These are phyloP conservation scores for Simalia tracyae DNA, from an alignment of 2,797 vertebrate species.

Conservation along the genomic window DNA sequence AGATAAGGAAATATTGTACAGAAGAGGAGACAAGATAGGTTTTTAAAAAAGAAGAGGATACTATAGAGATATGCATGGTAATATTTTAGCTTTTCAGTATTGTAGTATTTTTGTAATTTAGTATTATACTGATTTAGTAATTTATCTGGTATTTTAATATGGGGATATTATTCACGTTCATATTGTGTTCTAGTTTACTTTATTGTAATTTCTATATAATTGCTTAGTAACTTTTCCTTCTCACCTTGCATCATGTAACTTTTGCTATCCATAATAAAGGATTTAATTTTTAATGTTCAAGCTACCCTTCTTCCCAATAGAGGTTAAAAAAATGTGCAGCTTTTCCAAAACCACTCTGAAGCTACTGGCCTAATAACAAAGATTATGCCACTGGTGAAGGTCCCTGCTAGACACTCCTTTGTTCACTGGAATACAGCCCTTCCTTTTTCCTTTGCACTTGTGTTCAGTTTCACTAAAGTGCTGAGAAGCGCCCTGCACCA, in stretches of 20 bases:
- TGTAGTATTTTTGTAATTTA: background rate
- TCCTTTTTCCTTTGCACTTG: background rate
- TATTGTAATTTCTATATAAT: background rate
- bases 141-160: background rate
- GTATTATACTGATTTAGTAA: background rate
- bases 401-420: background rate
- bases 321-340: background rate
- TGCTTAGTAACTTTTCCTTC: background rate
- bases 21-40: background rate
- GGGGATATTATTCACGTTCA: background rate
- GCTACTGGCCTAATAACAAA: background rate
- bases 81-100: background rate
- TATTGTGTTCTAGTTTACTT: background rate
- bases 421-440: background rate
- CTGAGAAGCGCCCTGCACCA: too few species aligned
- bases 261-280: background rate
- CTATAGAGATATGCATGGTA: background rate
- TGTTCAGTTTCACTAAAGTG: background rate
- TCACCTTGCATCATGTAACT: background rate
- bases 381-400: background rate
- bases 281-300: background rate
- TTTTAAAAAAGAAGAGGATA: background rate
- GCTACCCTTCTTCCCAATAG: conserved; percentile 27
- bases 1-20: background rate
- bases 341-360: conserved; percentile 26